Evolutionary conservation across 1,140 invertebrate species (phyloP), one percentile per base, ranked within the genome.

Genomic region (Mycetomoellerius zeteki): DNA sequence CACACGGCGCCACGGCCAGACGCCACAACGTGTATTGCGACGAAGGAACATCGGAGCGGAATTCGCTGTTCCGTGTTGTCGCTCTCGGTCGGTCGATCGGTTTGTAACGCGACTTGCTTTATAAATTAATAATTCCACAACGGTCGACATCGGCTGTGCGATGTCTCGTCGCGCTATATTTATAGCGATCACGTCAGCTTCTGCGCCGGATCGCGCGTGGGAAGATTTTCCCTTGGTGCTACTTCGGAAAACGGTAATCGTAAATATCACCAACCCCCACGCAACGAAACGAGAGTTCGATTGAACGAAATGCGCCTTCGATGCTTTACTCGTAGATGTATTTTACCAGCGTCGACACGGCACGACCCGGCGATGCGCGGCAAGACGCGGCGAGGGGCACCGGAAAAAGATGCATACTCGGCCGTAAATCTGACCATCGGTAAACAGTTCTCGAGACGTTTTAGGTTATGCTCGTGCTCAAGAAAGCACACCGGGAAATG

Each of bases 371-470:
- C 16, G 27, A 47, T 12, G 43, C 62, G 54, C 6, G 33, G 54
- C 73, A 80, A 60, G 56, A 77, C 30, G 72, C 81, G 56, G 24
- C 69, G 43, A 71, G 64, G 30, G 56, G 56, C 75, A 37, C 19
- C 60, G 43, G 80, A 73, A 82, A 80, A 87, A 87, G 89, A 87
- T 85, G 90, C 78, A 62, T 86, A 67, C 27, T 12, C 33, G 65
- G 14, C 43, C 77, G 69, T 91, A 86, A 89, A 90, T 77, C 81
- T 76, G 60, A 30, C 21, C 72, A 62, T 64, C 71, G 64, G 89
- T 91, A 91, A 90, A 88, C 77, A 85, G 80, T 76, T 21, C 67
- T 73, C 67, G 67, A 85, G 72, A 88, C 73, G 56, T 19, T 33
- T 16, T 62, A 37, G 58, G 75, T 89, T 56, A 47, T n/a, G n/a